Base-by-base conservation (phyloP, 1,140 invertebrate genomes). In the Megalopta genalis region DNA sequence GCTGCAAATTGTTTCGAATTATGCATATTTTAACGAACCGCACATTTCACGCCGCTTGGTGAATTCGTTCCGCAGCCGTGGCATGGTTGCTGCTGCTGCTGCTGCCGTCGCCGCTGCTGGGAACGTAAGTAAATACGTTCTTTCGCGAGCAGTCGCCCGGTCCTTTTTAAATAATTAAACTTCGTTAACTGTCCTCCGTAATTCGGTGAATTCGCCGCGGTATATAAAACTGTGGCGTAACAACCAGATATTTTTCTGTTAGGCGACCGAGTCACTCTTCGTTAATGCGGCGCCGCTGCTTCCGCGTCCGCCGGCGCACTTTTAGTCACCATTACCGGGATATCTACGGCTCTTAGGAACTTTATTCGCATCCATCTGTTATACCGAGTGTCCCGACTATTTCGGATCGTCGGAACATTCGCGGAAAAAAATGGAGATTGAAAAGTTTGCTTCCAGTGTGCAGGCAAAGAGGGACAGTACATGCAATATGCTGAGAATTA, bases 21-120 rank as follows among this genome's bases (percentile, higher is more conserved):
- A 66, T 66, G 23, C 64, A 66, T 66, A 66, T 66, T 66, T 66
- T 66, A 66, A 66, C 42, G 64, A 66, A 66, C 37, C 64, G 64
- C 64, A 66, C 39, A 46, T 66, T 66, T 66, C 64, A 46, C 37
- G 39, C 39, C 64, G 39, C 39, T 23, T 23, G 37, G 37, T 65
- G 63, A 65, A 65, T 65, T 65, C 63, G n/a, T 65, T 65, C 14
- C 37, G 2, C 16, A n/a, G 37, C 3, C 37, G 42, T 46, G 42
- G 10, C 10, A 46, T 9, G 42, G 32, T 32, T 32, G 32, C 32
- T 32, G 32, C 32, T 32, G 32, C 32, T 32, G 32, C 32, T 32
- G 32, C 32, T 32, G 32, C 32, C 0, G 37, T 37, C 10, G n/a
- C 39, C 2, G 39, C 39, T 23, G n/a, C 42, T 4, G 8, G 39